phyloP scores from a whole-genome alignment of 2,113 vertebrate genomes.

The Seriola dumerili region DNA sequence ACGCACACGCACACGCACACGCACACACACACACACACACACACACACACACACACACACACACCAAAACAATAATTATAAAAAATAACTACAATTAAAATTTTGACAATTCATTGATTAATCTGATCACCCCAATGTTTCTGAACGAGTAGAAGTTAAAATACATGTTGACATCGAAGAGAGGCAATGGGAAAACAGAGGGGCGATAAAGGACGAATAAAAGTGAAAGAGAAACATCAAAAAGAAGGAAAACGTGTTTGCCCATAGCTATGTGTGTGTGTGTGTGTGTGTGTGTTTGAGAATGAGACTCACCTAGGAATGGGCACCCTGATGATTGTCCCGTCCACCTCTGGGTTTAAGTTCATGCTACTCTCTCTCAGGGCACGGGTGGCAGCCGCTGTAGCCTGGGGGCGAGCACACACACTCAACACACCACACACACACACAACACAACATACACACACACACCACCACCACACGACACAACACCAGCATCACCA shows the following conservation, averaged over 20 bases:
- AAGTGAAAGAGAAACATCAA: neutral
- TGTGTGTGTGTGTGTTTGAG: constrained; percentile 20
- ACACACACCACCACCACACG: too few species aligned
- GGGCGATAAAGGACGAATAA: constrained; percentile 1
- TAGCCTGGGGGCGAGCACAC: constrained; percentile 86
- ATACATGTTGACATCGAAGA: neutral
- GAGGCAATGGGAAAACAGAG: neutral
- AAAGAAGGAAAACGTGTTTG: constrained; percentile 31
- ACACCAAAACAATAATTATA: too few species aligned
- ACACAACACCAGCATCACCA: too few species aligned
- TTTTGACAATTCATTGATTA: neutral
- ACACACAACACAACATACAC: constrained; percentile 83
- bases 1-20: too few species aligned
- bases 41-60: too few species aligned
- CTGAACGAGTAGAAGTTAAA: neutral
- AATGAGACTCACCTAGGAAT: constrained; percentile 93
- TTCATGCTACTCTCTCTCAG: constrained; percentile 97
- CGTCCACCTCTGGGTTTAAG: constrained; percentile 96
- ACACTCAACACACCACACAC: constrained; percentile 82
- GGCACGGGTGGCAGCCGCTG: constrained; percentile 89
- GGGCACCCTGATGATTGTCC: constrained; percentile 93
- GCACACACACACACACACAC: too few species aligned
- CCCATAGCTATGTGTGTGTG: neutral
- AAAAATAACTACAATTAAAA: neutral
- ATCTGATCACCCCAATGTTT: neutral